Conservation (phyloP, 2,888 invertebrate genomes). For the Xiphydria camelus region DNA sequence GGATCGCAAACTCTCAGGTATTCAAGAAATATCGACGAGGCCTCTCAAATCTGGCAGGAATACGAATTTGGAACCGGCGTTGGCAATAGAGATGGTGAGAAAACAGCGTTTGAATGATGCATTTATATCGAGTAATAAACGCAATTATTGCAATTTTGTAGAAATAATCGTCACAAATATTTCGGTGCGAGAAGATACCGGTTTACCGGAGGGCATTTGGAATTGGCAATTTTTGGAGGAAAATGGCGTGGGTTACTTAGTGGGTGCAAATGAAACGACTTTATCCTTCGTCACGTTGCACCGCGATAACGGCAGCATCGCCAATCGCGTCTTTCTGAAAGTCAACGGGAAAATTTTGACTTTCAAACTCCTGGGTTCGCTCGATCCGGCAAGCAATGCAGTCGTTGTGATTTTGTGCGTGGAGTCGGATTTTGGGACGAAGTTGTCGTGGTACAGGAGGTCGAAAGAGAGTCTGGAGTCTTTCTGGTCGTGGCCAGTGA, state of each 20-base stretch:
- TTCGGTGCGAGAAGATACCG: slow-evolving; percentile 16
- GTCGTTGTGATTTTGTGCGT: slow-evolving; percentile 41
- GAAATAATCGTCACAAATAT: slow-evolving; percentile 34
- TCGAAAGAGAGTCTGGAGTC: slow-evolving; percentile 22
- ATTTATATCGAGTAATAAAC: not conserved
- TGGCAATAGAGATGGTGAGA: slow-evolving; percentile 57
- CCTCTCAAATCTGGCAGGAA: slow-evolving; percentile 43
- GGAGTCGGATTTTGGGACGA: slow-evolving; percentile 21
- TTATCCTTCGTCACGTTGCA: slow-evolving; percentile 30
- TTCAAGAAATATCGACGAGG: slow-evolving; percentile 17
- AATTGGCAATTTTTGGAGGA: slow-evolving; percentile 32
- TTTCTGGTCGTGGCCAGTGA: slow-evolving; percentile 39
- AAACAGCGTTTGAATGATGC: not conserved
- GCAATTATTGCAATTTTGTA: slow-evolving; percentile 24
- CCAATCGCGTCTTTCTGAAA: slow-evolving; percentile 1
- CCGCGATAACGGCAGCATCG: slow-evolving; percentile 2
- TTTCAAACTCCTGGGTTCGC: slow-evolving; percentile 35
- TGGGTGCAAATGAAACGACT: slow-evolving; percentile 11
- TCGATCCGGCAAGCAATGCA: slow-evolving; percentile 20
- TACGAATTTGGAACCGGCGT: slow-evolving; percentile 49
- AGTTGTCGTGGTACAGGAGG: slow-evolving; percentile 48
- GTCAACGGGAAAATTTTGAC: slow-evolving; percentile 24
- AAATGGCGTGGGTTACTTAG: slow-evolving; percentile 27
- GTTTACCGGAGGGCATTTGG: slow-evolving; percentile 16
- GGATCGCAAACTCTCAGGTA: slow-evolving; percentile 7